Base-by-base conservation (phyloP, 2,888 invertebrate species). In the Papilio elwesi region DNA sequence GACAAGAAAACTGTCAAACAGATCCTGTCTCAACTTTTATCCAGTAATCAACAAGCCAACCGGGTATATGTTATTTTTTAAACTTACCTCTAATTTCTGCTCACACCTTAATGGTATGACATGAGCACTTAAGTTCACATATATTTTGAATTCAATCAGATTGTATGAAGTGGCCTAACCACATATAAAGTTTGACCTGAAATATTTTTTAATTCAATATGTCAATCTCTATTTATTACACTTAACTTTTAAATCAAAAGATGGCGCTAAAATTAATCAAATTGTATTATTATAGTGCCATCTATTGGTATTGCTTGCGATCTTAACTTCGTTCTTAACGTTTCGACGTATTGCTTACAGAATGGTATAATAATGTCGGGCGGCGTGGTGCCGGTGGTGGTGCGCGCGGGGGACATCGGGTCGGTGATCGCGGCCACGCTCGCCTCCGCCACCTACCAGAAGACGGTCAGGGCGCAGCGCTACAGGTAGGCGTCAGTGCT, bases 1-100 rank as follows among this genome's bases (percentile, higher is more conserved):
- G 94, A 94, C 75, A 94, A 93, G 82, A 93, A 93, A 75, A 93
- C 94, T 0, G 91, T 94, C 0, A 87, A 91, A 57, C 93, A 94
- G 74, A 93, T 94, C 62, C 78, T 94, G 8, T 91, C 93, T 0
- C 94, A 94, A 72, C 78, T 94, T 16, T 79, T 94, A 36, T 90
- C 92, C 0, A 94, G 91, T 80, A 93, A 92, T 64, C 92, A 94
- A 59, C 90, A 91, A 1, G 88, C 93, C 0, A 90, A 93, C 70
- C 93, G 94, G 89, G 94, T 93, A 78, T 16, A 26, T n/a, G n/a
- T 10, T 36, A 49, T 36, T 59, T 36, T 59, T 13, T 55, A 26
- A 26, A 26, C 4, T 26, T 2, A 26, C 26, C 26, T 26, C 2
- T 26, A 26, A 26, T 26, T 26, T 26, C 26, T 26, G 26, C 26